A percentile compares a stretch with the other conserved stretches of the same genome.
Evolutionary conservation across 2,888 invertebrate genomes (phyloP).

Genomic region (Artemia sinica): DNA sequence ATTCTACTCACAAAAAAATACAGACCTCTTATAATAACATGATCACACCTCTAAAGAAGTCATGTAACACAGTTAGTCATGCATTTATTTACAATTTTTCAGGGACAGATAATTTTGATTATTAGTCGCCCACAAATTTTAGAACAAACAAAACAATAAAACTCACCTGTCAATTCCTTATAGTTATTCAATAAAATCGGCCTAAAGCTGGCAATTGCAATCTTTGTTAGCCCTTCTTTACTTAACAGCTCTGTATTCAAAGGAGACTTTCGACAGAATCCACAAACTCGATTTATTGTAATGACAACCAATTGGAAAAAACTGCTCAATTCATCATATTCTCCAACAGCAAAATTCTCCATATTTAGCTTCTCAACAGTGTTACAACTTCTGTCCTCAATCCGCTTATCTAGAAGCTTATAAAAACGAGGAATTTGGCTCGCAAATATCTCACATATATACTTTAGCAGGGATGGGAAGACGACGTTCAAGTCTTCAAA

Average conservation of each 20-base stretch:
- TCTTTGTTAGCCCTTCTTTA: not conserved
- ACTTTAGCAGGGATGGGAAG: not conserved
- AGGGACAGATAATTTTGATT: too few species aligned
- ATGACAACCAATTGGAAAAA: not conserved
- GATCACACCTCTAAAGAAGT: too few species aligned
- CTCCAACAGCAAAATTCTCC: not conserved
- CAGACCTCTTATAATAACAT: too few species aligned
- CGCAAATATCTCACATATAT: not conserved
- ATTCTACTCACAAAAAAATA: too few species aligned
- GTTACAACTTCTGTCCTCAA: not conserved
- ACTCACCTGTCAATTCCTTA: not conserved
- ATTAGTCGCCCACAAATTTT: too few species aligned
- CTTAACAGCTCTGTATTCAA: conserved; percentile 3
- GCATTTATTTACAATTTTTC: too few species aligned
- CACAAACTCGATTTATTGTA: not conserved
- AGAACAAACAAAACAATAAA: too few species aligned
- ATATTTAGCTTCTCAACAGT: not conserved
- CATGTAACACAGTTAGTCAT: too few species aligned
- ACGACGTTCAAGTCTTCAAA: conserved; percentile 5
- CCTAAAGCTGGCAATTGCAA: not conserved
- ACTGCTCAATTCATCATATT: not conserved
- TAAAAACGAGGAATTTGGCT: not conserved
- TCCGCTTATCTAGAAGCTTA: not conserved
- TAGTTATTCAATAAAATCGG: not conserved
- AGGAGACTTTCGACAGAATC: not conserved